Evolutionary conservation across 2,888 invertebrate species (phyloP).

Genomic region (Acronicta aceris): DNA sequence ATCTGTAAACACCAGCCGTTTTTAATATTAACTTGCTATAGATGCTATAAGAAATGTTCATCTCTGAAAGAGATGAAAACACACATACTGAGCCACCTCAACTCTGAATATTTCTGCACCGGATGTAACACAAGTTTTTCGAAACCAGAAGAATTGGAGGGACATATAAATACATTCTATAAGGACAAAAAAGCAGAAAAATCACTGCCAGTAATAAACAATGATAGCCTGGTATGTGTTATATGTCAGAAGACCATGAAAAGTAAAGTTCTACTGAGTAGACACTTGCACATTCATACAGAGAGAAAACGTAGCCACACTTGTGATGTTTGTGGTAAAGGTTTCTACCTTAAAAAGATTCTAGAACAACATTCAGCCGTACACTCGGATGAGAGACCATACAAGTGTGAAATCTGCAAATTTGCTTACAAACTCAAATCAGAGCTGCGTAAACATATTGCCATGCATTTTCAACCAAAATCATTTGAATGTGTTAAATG

Average conservation of each 20-base stretch:
- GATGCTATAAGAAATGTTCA: conserved; percentile 7
- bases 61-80: conserved; percentile 9
- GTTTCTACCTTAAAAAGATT: conserved; percentile 80
- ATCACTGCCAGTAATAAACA: not conserved
- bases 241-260: conserved; percentile 86
- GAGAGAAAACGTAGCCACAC: conserved; percentile 81
- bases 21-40: conserved; percentile 12
- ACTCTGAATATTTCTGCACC: conserved; percentile 1
- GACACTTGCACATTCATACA: conserved; percentile 75
- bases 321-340: conserved; percentile 81
- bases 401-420: conserved; percentile 78
- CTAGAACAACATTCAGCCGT: conserved; percentile 14
- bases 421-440: conserved; percentile 12
- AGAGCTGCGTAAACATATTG: conserved; percentile 71
- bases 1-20: conserved; percentile 13
- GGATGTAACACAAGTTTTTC: conserved; percentile 22
- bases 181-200: not conserved
- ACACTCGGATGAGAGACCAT: conserved; percentile 50
- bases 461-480: conserved; percentile 81
- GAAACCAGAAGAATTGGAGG: conserved; percentile 11
- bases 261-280: conserved; percentile 1
- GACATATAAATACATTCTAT: conserved; percentile 20
- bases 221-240: conserved; percentile 68
- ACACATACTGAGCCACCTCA: conserved; percentile 17
- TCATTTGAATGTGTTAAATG: conserved; percentile 82